A percentile compares a stretch with the other conserved stretches of the same genome.
Conservation (phyloP, 2,888 invertebrate genomes). For the Tetragonula carbonaria region DNA sequence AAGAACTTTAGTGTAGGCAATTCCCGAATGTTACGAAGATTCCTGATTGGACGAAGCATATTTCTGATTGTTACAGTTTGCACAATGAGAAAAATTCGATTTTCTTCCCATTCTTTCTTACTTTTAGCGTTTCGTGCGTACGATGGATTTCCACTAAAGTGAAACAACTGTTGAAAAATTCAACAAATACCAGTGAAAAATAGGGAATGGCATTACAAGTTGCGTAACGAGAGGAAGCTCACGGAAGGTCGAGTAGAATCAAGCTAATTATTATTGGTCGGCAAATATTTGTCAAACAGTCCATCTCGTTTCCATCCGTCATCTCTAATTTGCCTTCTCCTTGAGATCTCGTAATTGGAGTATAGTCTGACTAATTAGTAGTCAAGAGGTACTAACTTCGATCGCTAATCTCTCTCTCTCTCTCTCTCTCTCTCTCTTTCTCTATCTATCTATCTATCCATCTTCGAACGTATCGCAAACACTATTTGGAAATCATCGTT, state of each 20-base stretch:
- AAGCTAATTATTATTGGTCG: constrained; percentile 66
- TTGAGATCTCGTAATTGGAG: constrained; percentile 64
- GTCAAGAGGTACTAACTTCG: constrained; percentile 48
- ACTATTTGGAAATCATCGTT: constrained; percentile 7
- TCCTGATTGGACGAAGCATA: too few relatives aligned
- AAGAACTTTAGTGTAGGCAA: too few relatives aligned
- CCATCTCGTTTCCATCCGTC: constrained; percentile 39
- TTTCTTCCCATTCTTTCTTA: not conserved
- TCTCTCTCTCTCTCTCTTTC: not conserved
- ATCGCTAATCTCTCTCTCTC: not conserved
- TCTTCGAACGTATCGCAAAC: constrained; percentile 25
- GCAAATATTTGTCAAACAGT: constrained; percentile 71
- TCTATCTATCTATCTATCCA: too few relatives aligned
- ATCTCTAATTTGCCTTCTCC: constrained; percentile 67
- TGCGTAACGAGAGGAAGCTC: not conserved
- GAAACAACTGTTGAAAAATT: too few relatives aligned
- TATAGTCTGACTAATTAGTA: constrained; percentile 66
- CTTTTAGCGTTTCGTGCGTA: too few relatives aligned
- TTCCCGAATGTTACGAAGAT: too few relatives aligned
- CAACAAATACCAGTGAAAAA: not conserved
- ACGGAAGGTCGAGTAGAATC: constrained; percentile 22
- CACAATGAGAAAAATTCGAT: too few relatives aligned
- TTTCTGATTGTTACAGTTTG: too few relatives aligned
- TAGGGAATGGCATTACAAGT: constrained; percentile 7
- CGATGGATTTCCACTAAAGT: too few relatives aligned